Evolutionary conservation across 1,140 invertebrate species (phyloP), one percentile per base, ranked within the genome.

Genomic region (Diorhabda elongata): DNA sequence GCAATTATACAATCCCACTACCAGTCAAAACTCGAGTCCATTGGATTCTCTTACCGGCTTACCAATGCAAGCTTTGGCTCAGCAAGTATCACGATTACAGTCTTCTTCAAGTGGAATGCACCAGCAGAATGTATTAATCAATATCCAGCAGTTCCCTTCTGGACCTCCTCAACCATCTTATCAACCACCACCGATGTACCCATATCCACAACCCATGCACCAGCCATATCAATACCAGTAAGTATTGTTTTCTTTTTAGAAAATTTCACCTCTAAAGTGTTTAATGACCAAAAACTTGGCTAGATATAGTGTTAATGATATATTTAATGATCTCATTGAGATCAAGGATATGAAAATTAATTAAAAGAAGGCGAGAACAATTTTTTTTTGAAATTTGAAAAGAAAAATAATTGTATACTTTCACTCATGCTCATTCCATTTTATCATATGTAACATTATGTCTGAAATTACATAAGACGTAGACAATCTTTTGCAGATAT

Each of bases 111-210:
- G 70, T 66, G 76, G 77, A 11, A 71, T 81, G 73, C 80, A 80
- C 59, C 80, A 81, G 70, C 80, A 81, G 61, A 81, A 81, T 66
- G 80, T 81, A n/a, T 71, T 81, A 7, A 81, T 81, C 8, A 81
- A 81, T 67, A 81, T 81, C 41, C 80, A 81, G 64, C 80, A 81
- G 69, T 81, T 81, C 66, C 79, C 77, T 11, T 75, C 76, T 59
- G 72, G 75, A 11, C 78, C 76, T 3, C 78, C 74, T 41, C 77
- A 74, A 11, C 74, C 73, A 4, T 75, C 71, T 57, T 76, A 77
- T 66, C 78, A 79, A 62, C 77, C 73, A 58, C 74, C 74, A 41
- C 75, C 74, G n/a, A 75, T 77, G 69, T 74, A 77, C 42, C 74
- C 69, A 42, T 66, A 74, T 44, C 71, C 74, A 45, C 73, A 75